Percentiles rank a stretch among this genome's conserved stretches.
These are phyloP conservation scores for Pectinophora gossypiella DNA, from an alignment of 1,140 invertebrate genomes.

Conservation along the genomic window DNA sequence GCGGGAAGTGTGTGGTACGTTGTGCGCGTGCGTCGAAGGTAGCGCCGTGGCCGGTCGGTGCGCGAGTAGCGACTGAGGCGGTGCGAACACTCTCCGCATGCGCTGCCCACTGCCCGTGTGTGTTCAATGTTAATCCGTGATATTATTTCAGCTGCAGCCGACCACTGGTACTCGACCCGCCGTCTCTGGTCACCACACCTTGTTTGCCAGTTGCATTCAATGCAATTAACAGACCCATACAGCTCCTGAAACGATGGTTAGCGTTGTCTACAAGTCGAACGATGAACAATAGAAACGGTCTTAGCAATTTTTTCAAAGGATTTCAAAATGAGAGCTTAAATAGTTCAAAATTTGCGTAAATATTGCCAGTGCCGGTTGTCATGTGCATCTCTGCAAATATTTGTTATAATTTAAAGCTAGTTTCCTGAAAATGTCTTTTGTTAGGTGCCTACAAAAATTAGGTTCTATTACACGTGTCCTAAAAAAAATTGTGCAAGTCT, in stretches of 20 bases:
- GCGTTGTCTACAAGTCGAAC: background rate
- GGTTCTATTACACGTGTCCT: no score
- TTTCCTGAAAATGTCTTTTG: background rate
- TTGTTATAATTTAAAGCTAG: background rate
- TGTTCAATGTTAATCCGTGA: slow-evolving; percentile 52
- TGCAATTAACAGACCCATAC: background rate
- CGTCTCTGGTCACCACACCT: background rate
- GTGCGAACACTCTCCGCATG: slow-evolving; percentile 40
- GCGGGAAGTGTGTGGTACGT: slow-evolving; percentile 64
- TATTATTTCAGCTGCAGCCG: slow-evolving; percentile 41
- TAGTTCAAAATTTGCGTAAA: no score
- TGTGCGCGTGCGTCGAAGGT: slow-evolving; percentile 44
- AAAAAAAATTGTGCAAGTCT: no score
- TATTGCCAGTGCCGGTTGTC: background rate
- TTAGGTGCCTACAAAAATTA: no score
- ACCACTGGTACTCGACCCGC: background rate
- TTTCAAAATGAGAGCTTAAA: background rate
- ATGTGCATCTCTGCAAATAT: background rate
- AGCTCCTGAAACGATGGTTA: background rate
- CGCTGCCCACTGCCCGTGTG: slow-evolving; percentile 55
- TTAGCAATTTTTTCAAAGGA: background rate
- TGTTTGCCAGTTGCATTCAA: background rate
- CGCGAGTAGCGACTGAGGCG: slow-evolving; percentile 61
- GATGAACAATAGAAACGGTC: background rate
- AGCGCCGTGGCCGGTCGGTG: slow-evolving; percentile 57